Base-by-base conservation (phyloP, 2,797 vertebrate genomes). In the Acanthornis magna region DNA sequence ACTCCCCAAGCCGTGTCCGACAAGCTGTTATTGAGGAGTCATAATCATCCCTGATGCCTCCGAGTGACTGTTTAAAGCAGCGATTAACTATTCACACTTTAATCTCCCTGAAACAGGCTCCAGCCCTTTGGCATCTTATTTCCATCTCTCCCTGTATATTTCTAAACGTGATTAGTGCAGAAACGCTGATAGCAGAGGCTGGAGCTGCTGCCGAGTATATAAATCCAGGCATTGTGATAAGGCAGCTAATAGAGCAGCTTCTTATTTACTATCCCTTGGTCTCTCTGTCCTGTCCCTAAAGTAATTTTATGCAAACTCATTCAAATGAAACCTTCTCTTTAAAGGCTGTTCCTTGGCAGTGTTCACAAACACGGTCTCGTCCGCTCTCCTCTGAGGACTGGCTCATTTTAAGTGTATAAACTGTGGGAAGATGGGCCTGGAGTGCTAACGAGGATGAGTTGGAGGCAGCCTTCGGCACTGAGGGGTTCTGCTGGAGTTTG, bases 41-140 rank as follows among this genome's bases (percentile, higher is more conserved):
- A 51, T 78, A 80, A 53, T 61, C 62, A 86, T 68, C 75, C 62
- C 12, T 7, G 48, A 65, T 55, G 50, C 81, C 62, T 93, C 76
- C 1, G 1, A 92, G 71, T 68, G 54, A 77, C 80, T 79, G 58
- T 71, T 91, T 77, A 95, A 94, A 88, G 74, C 27, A 70, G 74
- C 9, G 47, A 96, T 97, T 96, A 96, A 95, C 95, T 80, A 93
- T 90, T 96, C 48, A 8, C 54, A 30, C 72, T 94, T 95, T 96
- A 96, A 96, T 96, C 94, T 94, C 93, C 57, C 79, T 0, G 4
- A 91, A 91, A 94, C 93, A 97, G 83, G 61, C 93, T 91, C 86
- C 60, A 88, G 88, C 91, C 94, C 92, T 91, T 90, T 82, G 92
- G 95, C 95, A 93, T 96, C 91, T 93, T 91, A 94, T 88, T 95